Base-by-base conservation (phyloP, 2,797 vertebrate species). In the Tokudaia tokunoshimensis region DNA sequence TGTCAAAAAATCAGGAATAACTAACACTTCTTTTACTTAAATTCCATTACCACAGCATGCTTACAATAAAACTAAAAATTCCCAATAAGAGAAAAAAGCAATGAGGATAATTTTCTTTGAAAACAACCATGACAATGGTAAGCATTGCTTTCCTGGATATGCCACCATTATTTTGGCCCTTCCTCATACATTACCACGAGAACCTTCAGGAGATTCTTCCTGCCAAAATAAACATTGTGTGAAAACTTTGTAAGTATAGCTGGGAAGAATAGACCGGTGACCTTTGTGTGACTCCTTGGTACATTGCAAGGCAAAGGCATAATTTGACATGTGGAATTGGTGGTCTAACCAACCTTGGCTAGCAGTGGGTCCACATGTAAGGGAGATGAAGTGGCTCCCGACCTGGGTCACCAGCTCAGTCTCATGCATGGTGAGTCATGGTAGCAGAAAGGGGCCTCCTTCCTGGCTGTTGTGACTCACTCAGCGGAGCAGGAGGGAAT, bases 381-480 rank as follows among this genome's bases (percentile, higher is more conserved):
- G 67, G 89, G 59, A 84, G 63, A 70, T 17, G 65, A 24, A 87
- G 91, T 61, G 86, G 86, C 72, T 88, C 65, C 50, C 31, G 70
- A 63, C 52, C 94, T 1, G 0, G 79, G 95, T 92, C 91, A 82
- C 89, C 94, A 96, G 87, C 91, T 95, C 76, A 92, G 92, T 95
- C 94, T 97, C 94, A 97, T 94, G 97, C 17, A 6, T 83, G 57
- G 55, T 98, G 98, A 98, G 92, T 98, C 97, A 98, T 37, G 50
- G 44, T 52, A 89, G 91, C 44, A 90, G 67, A 95, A 83, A 92
- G 82, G 26, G 63, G 74, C 80, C 95, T 97, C 61, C 89, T 98
- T 98, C 97, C 98, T 98, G 98, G 97, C 91, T 81, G 52, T 92
- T 89, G 94, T 98, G 98, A 98, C 97, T 98, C 97, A 98, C 86